These are phyloP conservation scores for Pissodes strobi DNA, from an alignment of 1,140 invertebrate genomes.

Conservation along the genomic window DNA sequence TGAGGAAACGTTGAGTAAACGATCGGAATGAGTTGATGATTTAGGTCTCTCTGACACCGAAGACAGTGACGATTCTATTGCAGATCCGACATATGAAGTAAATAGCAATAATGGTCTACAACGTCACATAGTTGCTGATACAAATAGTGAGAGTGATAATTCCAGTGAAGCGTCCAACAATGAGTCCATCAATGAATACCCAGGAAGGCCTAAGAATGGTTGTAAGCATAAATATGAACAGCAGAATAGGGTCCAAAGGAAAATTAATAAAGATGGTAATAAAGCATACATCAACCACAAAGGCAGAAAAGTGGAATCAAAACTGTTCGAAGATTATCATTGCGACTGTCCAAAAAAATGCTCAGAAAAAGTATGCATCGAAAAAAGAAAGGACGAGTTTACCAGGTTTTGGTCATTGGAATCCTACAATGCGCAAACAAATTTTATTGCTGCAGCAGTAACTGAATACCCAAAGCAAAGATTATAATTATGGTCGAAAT, in stretches of 20 bases:
- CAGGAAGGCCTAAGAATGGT: constrained; percentile 8
- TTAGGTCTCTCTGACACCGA: not conserved
- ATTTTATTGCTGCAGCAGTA: no score
- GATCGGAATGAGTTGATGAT: not conserved
- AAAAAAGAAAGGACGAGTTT: constrained; percentile 5
- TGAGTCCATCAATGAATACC: not conserved
- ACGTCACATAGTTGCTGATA: not conserved
- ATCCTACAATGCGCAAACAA: constrained; percentile 2
- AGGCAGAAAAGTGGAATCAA: constrained; percentile 3
- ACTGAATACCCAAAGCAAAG: constrained; percentile 4
- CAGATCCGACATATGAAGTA: constrained; percentile 6
- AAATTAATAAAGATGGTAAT: constrained; percentile 10
- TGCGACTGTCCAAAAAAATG: constrained; percentile 5
- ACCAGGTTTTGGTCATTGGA: constrained; percentile 7
- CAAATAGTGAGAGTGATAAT: no score
- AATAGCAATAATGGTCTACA: not conserved
- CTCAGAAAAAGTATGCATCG: constrained; percentile 9
- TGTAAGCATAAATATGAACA: not conserved
- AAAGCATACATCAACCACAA: not conserved
- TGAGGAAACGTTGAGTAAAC: not conserved
- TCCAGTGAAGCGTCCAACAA: not conserved
- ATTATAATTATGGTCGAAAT: constrained; percentile 3
- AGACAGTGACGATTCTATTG: constrained; percentile 3
- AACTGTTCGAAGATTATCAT: constrained; percentile 4
- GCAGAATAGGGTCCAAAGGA: constrained; percentile 1